Base-by-base conservation (phyloP, 2,113 vertebrate species). In the Nibea coibor region DNA sequence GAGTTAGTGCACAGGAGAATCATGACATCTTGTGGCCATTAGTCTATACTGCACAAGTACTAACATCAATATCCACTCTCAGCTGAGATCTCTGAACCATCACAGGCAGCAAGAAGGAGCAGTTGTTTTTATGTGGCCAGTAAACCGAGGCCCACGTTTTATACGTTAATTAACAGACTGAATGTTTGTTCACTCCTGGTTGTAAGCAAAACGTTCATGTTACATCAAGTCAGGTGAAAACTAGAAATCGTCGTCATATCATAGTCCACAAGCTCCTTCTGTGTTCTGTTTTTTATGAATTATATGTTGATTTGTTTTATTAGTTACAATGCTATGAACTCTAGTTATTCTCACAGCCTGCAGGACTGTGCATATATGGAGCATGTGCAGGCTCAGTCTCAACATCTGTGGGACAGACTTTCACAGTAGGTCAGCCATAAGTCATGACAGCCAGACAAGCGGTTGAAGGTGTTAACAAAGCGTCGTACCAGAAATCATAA, bases 11-110 rank as follows among this genome's bases (percentile, higher is more conserved):
- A 43, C 48, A 42, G 69, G 28, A 72, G 53, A 82, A 88, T 70
- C 75, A 72, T 90, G 92, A 85, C 90, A 88, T 20, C 91, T 88
- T 56, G 80, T 87, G 93, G 87, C 35, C 69, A 43, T 14, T 0
- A 17, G 51, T 39, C 39, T 1, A 10, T 22, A 85, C 77, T 82
- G 56, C 87, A 80, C 24, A 20, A 11, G 7, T 19, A 48, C 26
- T 10, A 26, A 4, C 14, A 9, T 28, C 20, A 50, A n/a, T 5
- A 50, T 59, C 43, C 62, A 28, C 16, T 10, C 6, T 58, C 28
- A 8, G 45, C 26, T n/a, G 10, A 15, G 12, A 31, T 4, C 19
- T 22, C 4, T 61, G 26, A 35, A 22, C 12, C 24, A n/a, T 16
- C 2, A 19, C 20, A 26, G 43, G 39, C 22, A 10, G 19, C 47